Conservation (phyloP, 2,113 vertebrate species). For the Lathamus discolor region DNA sequence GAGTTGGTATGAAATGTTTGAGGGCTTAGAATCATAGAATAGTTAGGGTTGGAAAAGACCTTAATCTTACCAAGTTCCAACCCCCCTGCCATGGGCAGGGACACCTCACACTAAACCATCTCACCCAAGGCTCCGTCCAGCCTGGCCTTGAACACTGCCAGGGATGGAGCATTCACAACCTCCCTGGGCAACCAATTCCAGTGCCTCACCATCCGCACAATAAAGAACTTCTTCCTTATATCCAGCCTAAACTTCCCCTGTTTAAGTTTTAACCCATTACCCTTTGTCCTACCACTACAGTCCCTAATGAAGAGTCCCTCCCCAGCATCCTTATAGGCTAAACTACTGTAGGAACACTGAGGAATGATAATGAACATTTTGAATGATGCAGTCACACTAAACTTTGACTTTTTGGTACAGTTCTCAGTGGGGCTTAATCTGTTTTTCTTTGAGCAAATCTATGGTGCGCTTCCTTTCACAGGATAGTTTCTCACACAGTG, state of each 20-base stretch:
- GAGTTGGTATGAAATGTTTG: neutral
- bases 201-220: neutral
- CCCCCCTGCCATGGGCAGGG: neutral
- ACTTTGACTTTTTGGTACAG: neutral
- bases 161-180: neutral
- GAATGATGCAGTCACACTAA: neutral
- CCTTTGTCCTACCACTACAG: neutral
- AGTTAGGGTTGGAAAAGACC: neutral
- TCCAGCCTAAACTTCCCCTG: neutral
- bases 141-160: neutral
- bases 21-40: neutral
- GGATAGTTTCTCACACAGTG: neutral
- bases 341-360: neutral
- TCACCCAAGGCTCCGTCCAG: neutral
- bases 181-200: neutral
- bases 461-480: neutral
- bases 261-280: neutral
- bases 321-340: neutral
- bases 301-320: neutral
- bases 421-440: accelerated
- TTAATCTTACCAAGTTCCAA: neutral
- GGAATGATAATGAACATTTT: neutral
- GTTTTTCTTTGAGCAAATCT: neutral
- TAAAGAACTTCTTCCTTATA: neutral
- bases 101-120: neutral